Conservation (phyloP, 2,113 vertebrate species). For the Dasypus novemcinctus region DNA sequence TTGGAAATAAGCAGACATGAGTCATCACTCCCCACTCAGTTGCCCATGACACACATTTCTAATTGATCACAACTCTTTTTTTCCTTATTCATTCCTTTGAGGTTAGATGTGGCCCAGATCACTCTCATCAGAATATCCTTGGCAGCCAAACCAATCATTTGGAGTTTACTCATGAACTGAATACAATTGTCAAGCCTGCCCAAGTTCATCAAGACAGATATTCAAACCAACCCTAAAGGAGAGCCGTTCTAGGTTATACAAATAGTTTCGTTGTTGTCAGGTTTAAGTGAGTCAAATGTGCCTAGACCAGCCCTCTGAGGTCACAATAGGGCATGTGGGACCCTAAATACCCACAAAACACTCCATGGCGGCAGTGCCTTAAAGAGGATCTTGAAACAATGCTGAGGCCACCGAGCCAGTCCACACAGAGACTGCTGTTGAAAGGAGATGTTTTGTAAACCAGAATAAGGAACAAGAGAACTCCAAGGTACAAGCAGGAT, state of each 20-base stretch:
- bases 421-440: not conserved
- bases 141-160: too few relatives aligned
- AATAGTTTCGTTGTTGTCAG: not conserved
- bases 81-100: not conserved
- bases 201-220: not conserved
- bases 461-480: not conserved
- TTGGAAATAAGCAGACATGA: not conserved
- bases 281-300: not conserved
- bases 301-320: not conserved
- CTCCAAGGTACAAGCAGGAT: not conserved
- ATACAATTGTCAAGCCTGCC: not conserved
- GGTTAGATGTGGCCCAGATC: not conserved
- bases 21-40: too few relatives aligned
- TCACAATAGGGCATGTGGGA: not conserved
- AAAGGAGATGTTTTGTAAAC: not conserved
- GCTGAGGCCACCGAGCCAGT: not conserved
- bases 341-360: not conserved
- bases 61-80: too few relatives aligned
- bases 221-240: not conserved
- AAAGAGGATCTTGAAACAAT: not conserved
- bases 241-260: not conserved
- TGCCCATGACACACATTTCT: not conserved
- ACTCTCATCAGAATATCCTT: not conserved
- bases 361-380: not conserved
- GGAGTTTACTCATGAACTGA: not conserved